Evolutionary conservation across 2,888 invertebrate genomes (phyloP).

Genomic region (Tanytarsus gracilentus): DNA sequence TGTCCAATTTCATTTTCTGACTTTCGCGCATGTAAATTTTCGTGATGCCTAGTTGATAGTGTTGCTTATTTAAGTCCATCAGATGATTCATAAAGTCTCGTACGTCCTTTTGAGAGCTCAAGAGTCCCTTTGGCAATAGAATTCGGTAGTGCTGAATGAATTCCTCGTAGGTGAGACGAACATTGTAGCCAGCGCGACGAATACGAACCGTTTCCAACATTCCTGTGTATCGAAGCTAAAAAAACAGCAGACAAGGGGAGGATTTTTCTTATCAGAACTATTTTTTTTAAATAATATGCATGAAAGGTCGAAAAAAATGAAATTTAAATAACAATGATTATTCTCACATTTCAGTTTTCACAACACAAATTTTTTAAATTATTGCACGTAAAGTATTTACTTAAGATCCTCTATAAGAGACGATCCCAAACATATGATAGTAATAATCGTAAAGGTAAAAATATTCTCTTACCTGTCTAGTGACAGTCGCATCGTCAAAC

Average conservation of each 20-base stretch:
- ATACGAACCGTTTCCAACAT: constrained; percentile 95
- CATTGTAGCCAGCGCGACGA: constrained; percentile 90
- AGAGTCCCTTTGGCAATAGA: constrained; percentile 73
- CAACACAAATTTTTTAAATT: not conserved
- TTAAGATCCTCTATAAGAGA: not conserved
- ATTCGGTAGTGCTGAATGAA: constrained; percentile 90
- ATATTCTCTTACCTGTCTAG: constrained; percentile 47
- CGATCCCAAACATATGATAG: constrained; percentile 24
- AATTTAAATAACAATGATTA: too few species aligned
- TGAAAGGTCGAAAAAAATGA: not conserved
- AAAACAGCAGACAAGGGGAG: not conserved
- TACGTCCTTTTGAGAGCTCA: constrained; percentile 81
- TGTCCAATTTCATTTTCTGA: constrained; percentile 86
- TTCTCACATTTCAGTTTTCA: not conserved
- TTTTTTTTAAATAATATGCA: too few species aligned
- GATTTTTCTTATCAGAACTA: not conserved
- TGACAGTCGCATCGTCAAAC: constrained; percentile 89
- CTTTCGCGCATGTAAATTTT: constrained; percentile 92
- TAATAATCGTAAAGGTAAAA: constrained; percentile 15
- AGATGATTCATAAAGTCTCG: constrained; percentile 66
- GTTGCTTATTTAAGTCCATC: constrained; percentile 75
- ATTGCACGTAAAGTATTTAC: not conserved
- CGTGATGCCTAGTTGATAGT: constrained; percentile 79
- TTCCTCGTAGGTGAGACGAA: constrained; percentile 85
- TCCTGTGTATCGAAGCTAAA: constrained; percentile 83